Conservation (phyloP, 2,888 invertebrate genomes). For the Polydesmus complanatus region DNA sequence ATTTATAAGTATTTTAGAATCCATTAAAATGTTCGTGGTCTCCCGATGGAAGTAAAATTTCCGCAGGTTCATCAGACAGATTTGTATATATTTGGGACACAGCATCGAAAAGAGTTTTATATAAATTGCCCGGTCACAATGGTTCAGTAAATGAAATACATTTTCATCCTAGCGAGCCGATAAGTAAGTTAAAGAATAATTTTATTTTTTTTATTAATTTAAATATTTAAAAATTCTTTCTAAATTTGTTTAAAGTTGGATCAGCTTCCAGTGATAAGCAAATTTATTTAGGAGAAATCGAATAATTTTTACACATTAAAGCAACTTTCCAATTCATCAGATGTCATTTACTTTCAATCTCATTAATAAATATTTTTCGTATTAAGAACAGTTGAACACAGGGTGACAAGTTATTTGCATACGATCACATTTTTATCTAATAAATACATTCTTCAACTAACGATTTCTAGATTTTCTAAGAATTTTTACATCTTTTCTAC, state of each 20-base stretch:
- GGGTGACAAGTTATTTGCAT: too few relatives aligned
- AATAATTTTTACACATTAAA: too few relatives aligned
- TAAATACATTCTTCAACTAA: too few relatives aligned
- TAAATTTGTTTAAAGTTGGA: constrained; percentile 46
- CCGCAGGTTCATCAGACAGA: constrained; percentile 87
- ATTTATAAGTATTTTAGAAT: constrained; percentile 52
- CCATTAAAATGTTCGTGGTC: constrained; percentile 87
- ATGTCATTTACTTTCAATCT: too few relatives aligned
- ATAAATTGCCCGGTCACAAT: constrained; percentile 94
- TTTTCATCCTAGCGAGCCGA: constrained; percentile 86
- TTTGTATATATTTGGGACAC: constrained; percentile 97
- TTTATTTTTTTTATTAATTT: background rate
- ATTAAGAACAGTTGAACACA: too few relatives aligned
- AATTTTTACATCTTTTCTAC: too few relatives aligned
- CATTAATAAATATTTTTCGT: too few relatives aligned
- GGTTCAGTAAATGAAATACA: constrained; percentile 93
- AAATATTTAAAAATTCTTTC: too few relatives aligned
- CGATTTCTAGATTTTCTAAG: background rate
- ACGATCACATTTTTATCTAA: too few relatives aligned
- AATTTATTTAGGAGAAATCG: constrained; percentile 89
- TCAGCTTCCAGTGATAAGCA: constrained; percentile 93
- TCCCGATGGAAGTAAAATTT: constrained; percentile 76
- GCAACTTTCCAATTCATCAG: too few relatives aligned
- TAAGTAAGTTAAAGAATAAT: constrained; percentile 40
- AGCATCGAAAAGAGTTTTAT: constrained; percentile 73